Base-by-base conservation (phyloP, 2,888 invertebrate genomes). In the Trichacis sp. region DNA sequence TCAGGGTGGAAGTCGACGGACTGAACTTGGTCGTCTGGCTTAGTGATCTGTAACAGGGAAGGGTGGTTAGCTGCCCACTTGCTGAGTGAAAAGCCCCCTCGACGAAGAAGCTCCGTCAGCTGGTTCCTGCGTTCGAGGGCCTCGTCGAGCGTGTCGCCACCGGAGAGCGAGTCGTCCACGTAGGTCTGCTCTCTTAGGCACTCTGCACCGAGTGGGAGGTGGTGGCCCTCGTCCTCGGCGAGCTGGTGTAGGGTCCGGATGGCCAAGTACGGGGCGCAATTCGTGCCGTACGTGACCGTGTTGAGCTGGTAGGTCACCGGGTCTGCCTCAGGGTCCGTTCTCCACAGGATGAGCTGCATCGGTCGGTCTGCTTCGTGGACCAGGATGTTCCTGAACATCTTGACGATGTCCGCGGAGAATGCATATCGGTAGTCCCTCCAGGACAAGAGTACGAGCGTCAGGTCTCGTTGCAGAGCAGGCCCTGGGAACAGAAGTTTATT, bases 281-380 rank as follows among this genome's bases (percentile, higher is more conserved):
- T n/a, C n/a, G n/a, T n/a, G n/a, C n/a, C n/a, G n/a, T n/a, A n/a
- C n/a, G n/a, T n/a, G n/a, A n/a, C n/a, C n/a, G n/a, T n/a, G n/a
- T n/a, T n/a, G n/a, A n/a, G n/a, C n/a, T 17, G 15, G 12, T 36
- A 73, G 4, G 43, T 38, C 11, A 15, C 11, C 11, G 50, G 2
- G 1, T 29, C 24, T 9, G 36, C 72, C 2, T 67, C 70, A 12
- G 61, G 57, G 0, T 47, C 45, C 1, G 48, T 9, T 1, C 64
- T 18, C 78, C 78, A 80, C 0, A 80, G 15, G n/a, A 81, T 78
- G 9, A 70, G 49, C 15, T 76, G 76, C 30, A 64, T 69, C 11
- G 70, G 59, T 8, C 24, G 3, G 24, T 36, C 36, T 2, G 3
- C 36, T 4, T 4, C 5, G 12, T 36, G 12, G n/a, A 36, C 36